Percentiles rank a stretch among this genome's conserved stretches.
Conservation (phyloP, 1,140 invertebrate species). For the Ceratosolen fusciceps region DNA sequence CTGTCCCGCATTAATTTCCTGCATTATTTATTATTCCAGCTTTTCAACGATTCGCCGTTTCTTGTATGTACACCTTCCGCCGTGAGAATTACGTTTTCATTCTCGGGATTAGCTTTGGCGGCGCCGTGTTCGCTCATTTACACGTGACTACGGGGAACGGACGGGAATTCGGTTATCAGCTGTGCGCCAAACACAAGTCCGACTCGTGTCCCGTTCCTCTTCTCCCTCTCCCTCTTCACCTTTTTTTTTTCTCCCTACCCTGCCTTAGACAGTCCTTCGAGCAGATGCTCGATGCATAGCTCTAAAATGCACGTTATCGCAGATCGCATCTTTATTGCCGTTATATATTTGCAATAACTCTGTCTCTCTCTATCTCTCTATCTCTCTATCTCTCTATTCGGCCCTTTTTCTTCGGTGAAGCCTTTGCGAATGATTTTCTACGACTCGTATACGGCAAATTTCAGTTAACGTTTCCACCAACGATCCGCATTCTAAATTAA, state of each 20-base stretch:
- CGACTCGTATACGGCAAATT: neutral
- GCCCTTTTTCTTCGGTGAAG: neutral
- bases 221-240: too few relatives aligned
- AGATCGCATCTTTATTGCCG: neutral
- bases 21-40: constrained; percentile 42
- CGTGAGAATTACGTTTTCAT: constrained; percentile 28
- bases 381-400: neutral
- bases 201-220: too few relatives aligned
- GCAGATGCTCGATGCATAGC: neutral
- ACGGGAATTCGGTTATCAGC: constrained; percentile 30
- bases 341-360: constrained; percentile 14
- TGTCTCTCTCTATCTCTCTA: constrained; percentile 12
- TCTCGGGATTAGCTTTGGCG: neutral
- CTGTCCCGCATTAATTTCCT: constrained; percentile 29
- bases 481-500: neutral
- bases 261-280: neutral
- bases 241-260: too few relatives aligned
- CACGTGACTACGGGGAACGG: neutral
- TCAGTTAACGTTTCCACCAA: neutral
- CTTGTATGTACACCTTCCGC: neutral
- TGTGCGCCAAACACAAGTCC: neutral
- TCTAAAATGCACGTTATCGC: constrained; percentile 4
- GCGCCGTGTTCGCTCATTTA: neutral
- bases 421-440: neutral
- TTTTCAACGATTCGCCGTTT: constrained; percentile 28